These are phyloP conservation scores for Arge pagana DNA, from an alignment of 2,888 invertebrate species.

Conservation along the genomic window DNA sequence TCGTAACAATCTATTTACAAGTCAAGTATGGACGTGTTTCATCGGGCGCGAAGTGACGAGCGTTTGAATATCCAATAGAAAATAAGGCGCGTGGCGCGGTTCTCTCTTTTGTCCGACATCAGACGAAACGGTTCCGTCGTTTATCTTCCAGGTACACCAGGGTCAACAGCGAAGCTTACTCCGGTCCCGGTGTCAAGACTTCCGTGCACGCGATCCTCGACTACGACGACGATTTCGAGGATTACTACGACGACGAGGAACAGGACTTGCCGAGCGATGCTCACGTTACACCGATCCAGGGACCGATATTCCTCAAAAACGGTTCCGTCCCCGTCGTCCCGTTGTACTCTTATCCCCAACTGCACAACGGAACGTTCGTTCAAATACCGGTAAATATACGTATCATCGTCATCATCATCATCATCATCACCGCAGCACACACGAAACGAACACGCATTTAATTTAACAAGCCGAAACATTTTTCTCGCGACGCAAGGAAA, in stretches of 20 bases:
- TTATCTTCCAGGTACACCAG: slow-evolving; percentile 47
- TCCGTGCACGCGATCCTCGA: slow-evolving; percentile 75
- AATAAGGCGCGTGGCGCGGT: too few relatives aligned
- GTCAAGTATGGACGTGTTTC: too few relatives aligned
- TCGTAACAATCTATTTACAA: too few relatives aligned
- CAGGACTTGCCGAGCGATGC: slow-evolving; percentile 56
- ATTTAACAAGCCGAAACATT: not conserved
- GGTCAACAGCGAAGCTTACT: slow-evolving; percentile 48
- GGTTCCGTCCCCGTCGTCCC: slow-evolving; percentile 87
- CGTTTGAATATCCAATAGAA: too few relatives aligned
- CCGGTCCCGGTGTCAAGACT: slow-evolving; percentile 59
- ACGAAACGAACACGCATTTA: too few relatives aligned
- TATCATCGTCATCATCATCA: not conserved
- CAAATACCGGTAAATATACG: slow-evolving; percentile 83
- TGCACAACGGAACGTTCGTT: slow-evolving; percentile 84
- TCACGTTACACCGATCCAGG: slow-evolving; percentile 83
- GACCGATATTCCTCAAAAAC: slow-evolving; percentile 85
- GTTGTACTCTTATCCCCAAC: slow-evolving; percentile 80
- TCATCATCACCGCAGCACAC: not conserved
- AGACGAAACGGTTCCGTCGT: slow-evolving; percentile 20
- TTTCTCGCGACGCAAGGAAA: slow-evolving; percentile 6
- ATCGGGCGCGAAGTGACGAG: too few relatives aligned
- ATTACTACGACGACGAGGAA: slow-evolving; percentile 64
- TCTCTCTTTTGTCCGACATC: too few relatives aligned
- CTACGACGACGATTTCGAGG: slow-evolving; percentile 70